Evolutionary conservation across 2,113 vertebrate genomes (phyloP), one percentile per base, ranked within the genome.

Genomic region (Osmerus mordax): DNA sequence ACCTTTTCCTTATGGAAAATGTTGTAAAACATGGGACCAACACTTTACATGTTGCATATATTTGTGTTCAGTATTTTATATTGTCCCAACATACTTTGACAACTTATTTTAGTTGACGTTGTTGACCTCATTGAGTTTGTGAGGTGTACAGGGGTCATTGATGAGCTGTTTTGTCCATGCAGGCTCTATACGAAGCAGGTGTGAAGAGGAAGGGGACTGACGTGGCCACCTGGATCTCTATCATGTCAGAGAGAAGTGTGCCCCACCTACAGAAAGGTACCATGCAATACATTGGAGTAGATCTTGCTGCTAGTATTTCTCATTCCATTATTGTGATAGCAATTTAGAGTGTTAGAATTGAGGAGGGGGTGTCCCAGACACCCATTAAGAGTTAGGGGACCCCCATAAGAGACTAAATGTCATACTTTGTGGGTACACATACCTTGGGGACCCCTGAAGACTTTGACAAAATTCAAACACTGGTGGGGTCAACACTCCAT

Each of bases 161-260:
- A 47, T 47, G 0, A 47, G 41, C 41, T 11, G 9, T 47, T 12
- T 47, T 56, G 15, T 64, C 18, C 47, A 3, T 1, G 0, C 76
- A 99, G 97, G 90, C 87, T 2, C 93, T 99, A 63, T 97, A 96
- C 29, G 96, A 98, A 62, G 97, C 97, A 1, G 96, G 96, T 0
- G 95, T 97, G 74, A 96, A 97, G 87, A 94, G 89, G 81, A 97
- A 95, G 87, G 95, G 95, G 60, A 97, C 95, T 0, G 96, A 98
- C 5, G 94, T 96, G 18, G 88, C 85, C 25, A 94, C 94, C 65
- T 98, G 96, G 95, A 97, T 98, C 85, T 86, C 89, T 83, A 95
- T 98, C 83, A 95, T 98, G 95, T 91, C 95, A 0, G 91, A 95
- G 88, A 92, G 94, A 82, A 97, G 95, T 3, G 77, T 92, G 32